Base-by-base conservation (phyloP, 64 coral and sea anemone genomes). In the Dendronephthya gigantea region DNA sequence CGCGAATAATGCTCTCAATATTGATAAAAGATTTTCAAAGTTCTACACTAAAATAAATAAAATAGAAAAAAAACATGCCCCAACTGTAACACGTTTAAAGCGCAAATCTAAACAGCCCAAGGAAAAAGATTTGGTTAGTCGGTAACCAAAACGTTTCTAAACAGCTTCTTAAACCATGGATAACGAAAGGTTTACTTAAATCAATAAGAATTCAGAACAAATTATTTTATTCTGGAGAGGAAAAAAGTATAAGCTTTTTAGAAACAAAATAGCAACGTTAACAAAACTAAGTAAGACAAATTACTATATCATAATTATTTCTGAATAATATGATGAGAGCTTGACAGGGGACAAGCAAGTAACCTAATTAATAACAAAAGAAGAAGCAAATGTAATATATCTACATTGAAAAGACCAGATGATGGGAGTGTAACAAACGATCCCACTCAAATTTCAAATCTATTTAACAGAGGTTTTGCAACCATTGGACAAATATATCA, bases 381-480 rank as follows among this genome's bases (percentile, higher is more conserved):
- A 87, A 87, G 36, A 68, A 19, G 22, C 37, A 65, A 23, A 68
- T 39, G 69, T 27, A 34, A 35, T 32, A 49, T 35, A 85, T 36
- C 19, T 45, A 30, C 30, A 38, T 13, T 86, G 37, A 86, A 86
- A 16, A 23, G 37, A 39, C 22, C 59, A 86, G 17, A 65, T 15
- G 69, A 9, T 66, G 56, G 56, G 5, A 86, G 19, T 68, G 37
- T 69, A 4, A 87, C 32, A 76, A 47, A 75, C 17, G 68, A 70
- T 39, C 66, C 66, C n/a, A 87, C 68, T 48, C 43, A 50, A 1
- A 50, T 87, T 79, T n/a, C 86, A 17, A 87, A 87, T 0, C 1
- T 86, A n/a, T 35, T 86, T 52, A 86, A 86, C 35, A 40, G 52
- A 43, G 51, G 66, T 35, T 87, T 87, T 87, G 45, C 51, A 41